Evolutionary conservation across 2,888 invertebrate species (phyloP).

Genomic region (Dasysyrphus albostriatus): DNA sequence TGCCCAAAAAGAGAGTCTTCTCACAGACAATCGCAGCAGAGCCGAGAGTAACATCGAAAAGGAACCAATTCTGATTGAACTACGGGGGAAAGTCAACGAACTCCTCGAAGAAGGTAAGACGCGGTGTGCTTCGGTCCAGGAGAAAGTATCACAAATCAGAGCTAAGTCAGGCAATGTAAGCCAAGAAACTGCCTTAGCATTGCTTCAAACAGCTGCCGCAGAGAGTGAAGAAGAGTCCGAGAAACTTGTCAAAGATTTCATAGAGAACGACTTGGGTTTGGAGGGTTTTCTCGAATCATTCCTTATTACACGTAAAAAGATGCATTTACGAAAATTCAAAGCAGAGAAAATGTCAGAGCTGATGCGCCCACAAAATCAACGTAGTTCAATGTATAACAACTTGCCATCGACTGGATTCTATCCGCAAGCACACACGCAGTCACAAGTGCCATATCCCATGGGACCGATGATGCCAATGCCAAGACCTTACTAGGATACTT

Average conservation of each 20-base stretch:
- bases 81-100: conserved; percentile 89
- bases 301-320: conserved; percentile 89
- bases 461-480: conserved; percentile 94
- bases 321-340: conserved; percentile 94
- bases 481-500: conserved; percentile 85
- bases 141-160: conserved; percentile 90
- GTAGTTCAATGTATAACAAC: conserved; percentile 79
- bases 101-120: conserved; percentile 88
- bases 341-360: conserved; percentile 96
- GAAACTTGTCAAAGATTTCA: conserved; percentile 91
- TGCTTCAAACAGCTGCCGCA: conserved; percentile 95
- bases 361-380: conserved; percentile 83
- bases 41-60: conserved; percentile 95
- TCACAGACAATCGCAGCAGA: conserved; percentile 94
- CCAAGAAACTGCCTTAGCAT: conserved; percentile 93
- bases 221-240: conserved; percentile 98
- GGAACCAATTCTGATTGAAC: conserved; percentile 92
- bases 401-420: conserved; percentile 78
- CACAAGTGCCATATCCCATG: conserved; percentile 82
- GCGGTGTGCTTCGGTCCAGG: conserved; percentile 89
- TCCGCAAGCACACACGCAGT: conserved; percentile 76
- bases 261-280: conserved; percentile 87
- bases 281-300: conserved; percentile 95
- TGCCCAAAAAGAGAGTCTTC: conserved; percentile 93
- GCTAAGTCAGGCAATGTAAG: conserved; percentile 90